These are phyloP conservation scores for Bimastos eiseni DNA, from an alignment of 2,888 invertebrate species.

Conservation along the genomic window DNA sequence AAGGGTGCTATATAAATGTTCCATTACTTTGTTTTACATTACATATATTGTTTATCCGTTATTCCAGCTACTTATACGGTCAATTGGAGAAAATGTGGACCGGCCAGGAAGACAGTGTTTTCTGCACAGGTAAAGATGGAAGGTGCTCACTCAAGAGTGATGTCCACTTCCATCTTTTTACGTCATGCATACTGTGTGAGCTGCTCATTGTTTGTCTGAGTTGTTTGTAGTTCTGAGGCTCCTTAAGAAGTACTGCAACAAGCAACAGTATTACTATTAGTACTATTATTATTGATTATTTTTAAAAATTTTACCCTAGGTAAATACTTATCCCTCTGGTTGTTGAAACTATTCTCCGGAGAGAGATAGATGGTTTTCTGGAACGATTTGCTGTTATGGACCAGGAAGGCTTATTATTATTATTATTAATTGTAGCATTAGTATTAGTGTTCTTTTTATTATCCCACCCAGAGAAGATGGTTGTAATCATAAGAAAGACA, in stretches of 20 bases:
- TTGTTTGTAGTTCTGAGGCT: not conserved
- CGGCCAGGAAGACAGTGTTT: not conserved
- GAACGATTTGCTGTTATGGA: no score
- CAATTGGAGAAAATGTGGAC: slow-evolving; percentile 29
- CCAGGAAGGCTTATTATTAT: no score
- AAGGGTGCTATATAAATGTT: no score
- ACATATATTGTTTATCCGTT: not conserved
- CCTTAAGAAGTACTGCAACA: not conserved
- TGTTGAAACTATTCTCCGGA: no score
- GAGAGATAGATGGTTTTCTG: no score
- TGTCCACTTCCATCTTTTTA: slow-evolving; percentile 78
- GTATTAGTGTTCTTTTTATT: no score
- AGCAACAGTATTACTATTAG: not conserved
- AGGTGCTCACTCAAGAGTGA: slow-evolving; percentile 24
- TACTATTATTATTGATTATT: not conserved
- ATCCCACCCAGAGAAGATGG: no score
- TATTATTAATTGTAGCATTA: no score
- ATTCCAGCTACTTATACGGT: slow-evolving; percentile 32
- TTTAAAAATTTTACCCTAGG: no score
- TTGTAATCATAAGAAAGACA: no score
- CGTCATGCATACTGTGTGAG: slow-evolving; percentile 81
- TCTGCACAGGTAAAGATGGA: slow-evolving; percentile 15
- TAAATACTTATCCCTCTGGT: no score
- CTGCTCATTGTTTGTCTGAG: not conserved
- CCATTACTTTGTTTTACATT: no score